phyloP scores from a whole-genome alignment of 2,113 vertebrate genomes.

The Bungarus multicinctus region DNA sequence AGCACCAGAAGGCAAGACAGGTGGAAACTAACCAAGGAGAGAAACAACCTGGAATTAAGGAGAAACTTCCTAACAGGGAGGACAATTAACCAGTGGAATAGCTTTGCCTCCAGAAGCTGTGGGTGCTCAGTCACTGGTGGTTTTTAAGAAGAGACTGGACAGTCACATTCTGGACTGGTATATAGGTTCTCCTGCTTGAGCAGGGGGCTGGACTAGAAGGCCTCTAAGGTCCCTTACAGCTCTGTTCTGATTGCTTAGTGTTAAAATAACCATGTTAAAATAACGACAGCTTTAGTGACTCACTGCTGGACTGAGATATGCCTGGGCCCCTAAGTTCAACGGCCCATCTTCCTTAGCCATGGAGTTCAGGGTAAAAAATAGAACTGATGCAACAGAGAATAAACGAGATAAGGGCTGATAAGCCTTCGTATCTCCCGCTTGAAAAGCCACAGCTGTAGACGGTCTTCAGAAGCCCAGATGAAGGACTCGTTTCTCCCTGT shows the following conservation, averaged over 20 bases:
- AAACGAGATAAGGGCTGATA: not conserved
- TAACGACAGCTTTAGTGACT: not conserved
- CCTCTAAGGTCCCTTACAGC: not conserved
- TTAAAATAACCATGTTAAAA: not conserved
- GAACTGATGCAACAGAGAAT: not conserved
- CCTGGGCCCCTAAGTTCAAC: not conserved
- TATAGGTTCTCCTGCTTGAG: no score
- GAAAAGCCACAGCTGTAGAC: not conserved
- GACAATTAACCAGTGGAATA: no score
- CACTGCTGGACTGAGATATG: not conserved
- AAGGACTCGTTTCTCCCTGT: not conserved
- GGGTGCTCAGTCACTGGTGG: no score
- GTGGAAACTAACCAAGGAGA: no score
- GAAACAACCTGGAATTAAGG: no score
- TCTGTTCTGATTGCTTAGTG: not conserved
- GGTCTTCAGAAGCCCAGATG: not conserved
- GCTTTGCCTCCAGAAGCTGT: no score
- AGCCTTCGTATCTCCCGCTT: not conserved
- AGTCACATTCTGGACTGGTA: no score
- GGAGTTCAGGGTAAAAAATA: not conserved
- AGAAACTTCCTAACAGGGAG: no score
- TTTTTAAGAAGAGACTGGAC: no score
- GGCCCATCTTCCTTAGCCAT: not conserved
- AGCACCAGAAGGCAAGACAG: no score
- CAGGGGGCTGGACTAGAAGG: not conserved